Evolutionary conservation across 2,113 vertebrate species (phyloP), one percentile per base, ranked within the genome.

Genomic region (Grallaria varia): DNA sequence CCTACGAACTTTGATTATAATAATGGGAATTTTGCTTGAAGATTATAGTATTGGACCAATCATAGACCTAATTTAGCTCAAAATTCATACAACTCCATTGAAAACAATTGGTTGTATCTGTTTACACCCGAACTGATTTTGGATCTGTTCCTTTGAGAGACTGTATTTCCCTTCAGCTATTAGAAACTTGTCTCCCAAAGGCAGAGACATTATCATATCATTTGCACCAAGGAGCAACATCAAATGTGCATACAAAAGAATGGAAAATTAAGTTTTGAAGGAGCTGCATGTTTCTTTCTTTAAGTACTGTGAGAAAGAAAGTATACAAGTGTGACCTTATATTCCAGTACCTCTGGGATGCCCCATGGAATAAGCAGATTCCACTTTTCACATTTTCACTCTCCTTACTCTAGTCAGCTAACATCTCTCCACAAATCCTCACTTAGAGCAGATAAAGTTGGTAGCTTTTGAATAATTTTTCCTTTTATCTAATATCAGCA

Each of bases 191-290:
- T 60, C 10, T 97, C 94, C 96, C 93, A 89, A 83, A 82, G 77
- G 93, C 21, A 95, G 84, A 81, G 80, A 87, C 42, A 81, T 97
- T 96, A 97, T 95, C 84, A 56, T 66, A 86, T 60, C 87, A 75
- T 95, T 97, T 97, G 88, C 87, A 97, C 91, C 96, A 96, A 97
- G 84, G 84, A 96, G 42, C 78, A 77, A 83, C 56, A 89, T 87
- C 96, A 98, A 97, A 96, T 97, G 81, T 96, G 52, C 75, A 68
- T 77, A 90, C 44, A 93, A 66, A 95, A 85, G 53, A 82, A 91
- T 9, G 30, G 62, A 75, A 95, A 96, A 95, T 87, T 74, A 90
- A 83, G 64, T 93, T 84, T 95, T 87, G 68, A 72, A 90, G 67
- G 33, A 80, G 62, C 42, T 94, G 58, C 33, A 33, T 66, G n/a